Evolutionary conservation across 2,113 vertebrate genomes (phyloP).

Genomic region (Egretta garzetta): DNA sequence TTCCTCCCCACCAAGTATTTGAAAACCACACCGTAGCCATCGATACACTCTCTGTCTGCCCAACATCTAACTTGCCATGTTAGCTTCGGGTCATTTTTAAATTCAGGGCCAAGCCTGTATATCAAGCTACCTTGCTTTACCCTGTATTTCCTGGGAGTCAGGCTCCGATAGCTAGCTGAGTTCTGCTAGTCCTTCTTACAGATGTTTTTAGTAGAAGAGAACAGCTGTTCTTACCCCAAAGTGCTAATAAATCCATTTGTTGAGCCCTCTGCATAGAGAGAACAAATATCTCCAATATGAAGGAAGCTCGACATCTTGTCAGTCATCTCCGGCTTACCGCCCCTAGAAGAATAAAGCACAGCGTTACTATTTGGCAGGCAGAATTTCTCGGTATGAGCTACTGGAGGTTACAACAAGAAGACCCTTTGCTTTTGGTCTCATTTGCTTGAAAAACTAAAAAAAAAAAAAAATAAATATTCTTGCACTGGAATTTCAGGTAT

Average conservation of each 20-base stretch:
- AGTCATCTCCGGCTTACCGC: slow-evolving; percentile 85
- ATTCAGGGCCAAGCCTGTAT: background rate
- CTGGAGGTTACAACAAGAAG: background rate
- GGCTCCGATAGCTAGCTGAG: background rate
- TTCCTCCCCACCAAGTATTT: slow-evolving; percentile 1
- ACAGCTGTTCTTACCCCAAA: slow-evolving; percentile 85
- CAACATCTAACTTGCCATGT: background rate
- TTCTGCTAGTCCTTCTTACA: background rate
- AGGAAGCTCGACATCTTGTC: slow-evolving; percentile 99
- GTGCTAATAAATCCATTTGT: slow-evolving; percentile 99
- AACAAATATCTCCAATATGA: slow-evolving; percentile 98
- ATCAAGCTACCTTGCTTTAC: background rate
- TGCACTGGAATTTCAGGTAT: background rate
- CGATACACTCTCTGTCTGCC: background rate
- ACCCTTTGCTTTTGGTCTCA: background rate
- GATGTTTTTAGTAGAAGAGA: slow-evolving; percentile 11
- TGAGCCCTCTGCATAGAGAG: slow-evolving; percentile 96
- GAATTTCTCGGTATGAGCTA: background rate
- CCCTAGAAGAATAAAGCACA: slow-evolving; percentile 70
- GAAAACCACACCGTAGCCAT: background rate
- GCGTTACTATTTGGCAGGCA: background rate
- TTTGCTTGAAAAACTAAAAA: background rate
- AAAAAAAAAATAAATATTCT: background rate
- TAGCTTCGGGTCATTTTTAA: background rate
- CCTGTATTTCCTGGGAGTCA: background rate